Percentiles rank a stretch among this genome's conserved stretches.
phyloP scores from a whole-genome alignment of 2,888 invertebrate genomes.

The Eremobia ochroleuca region DNA sequence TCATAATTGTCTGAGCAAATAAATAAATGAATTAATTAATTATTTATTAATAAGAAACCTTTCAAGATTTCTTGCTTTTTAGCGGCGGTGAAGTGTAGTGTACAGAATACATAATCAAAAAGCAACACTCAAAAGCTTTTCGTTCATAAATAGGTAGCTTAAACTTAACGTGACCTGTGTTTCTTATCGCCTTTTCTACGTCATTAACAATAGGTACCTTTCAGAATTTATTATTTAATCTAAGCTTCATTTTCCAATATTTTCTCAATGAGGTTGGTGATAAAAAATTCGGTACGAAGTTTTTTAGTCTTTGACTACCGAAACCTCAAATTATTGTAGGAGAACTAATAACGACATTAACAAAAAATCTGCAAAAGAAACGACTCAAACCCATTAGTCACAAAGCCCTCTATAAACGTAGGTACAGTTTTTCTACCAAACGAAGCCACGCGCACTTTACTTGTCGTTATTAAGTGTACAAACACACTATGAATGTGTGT shows the following conservation, averaged over 20 bases:
- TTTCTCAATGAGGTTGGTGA: neutral
- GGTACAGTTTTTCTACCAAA: too few species aligned
- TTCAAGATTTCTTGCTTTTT: neutral
- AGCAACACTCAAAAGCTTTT: slow-evolving; percentile 22
- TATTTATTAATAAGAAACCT: neutral
- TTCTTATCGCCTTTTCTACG: slow-evolving; percentile 39
- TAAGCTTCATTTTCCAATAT: slow-evolving; percentile 9
- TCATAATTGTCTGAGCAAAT: too few species aligned
- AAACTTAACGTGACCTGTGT: slow-evolving; percentile 29
- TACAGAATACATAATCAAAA: slow-evolving; percentile 36
- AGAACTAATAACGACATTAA: too few species aligned
- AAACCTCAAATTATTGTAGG: neutral
- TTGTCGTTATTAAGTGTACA: too few species aligned
- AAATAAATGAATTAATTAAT: too few species aligned
- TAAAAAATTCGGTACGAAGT: neutral
- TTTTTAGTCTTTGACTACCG: neutral
- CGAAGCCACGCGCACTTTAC: too few species aligned
- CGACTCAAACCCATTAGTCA: too few species aligned
- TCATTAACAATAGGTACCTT: slow-evolving; percentile 29
- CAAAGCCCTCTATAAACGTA: too few species aligned
- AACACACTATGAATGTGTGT: too few species aligned
- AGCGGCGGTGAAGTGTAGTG: slow-evolving; percentile 1
- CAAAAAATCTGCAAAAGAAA: too few species aligned
- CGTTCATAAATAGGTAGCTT: too few species aligned
- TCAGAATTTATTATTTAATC: slow-evolving; percentile 6